Evolutionary conservation across 1,140 invertebrate genomes (phyloP), one percentile per base, ranked within the genome.

Genomic region (Lasaia peninsularis): DNA sequence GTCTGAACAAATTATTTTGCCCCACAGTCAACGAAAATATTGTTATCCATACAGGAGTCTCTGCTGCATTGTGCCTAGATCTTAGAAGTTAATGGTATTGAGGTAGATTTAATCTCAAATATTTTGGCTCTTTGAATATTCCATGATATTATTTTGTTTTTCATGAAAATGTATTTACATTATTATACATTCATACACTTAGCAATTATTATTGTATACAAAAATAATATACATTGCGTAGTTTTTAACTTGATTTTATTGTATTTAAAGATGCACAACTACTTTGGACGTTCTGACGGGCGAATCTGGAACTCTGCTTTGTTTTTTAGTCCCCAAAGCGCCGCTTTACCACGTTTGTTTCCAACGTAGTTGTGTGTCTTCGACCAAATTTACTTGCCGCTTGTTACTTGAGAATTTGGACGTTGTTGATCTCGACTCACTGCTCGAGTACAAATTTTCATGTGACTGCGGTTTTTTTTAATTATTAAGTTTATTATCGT

Each of bases 1-100:
- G 63, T 62, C 77, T 78, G 71, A 67, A 67, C 66, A 58, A 68
- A 68, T 71, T 75, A 67, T 75, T 71, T 79, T 74, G 80, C 77
- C 83, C 85, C 85, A 82, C 84, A 80, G 73, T 89, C 88, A 90
- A 90, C 88, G 87, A 89, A 90, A 84, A 80, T 70, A 70, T 80
- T 87, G 79, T 86, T 89, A 83, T 88, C 78, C 80, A 83, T 89
- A 89, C 89, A 88, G 89, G 84, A 89, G 83, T 87, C 79, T 89
- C 83, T 89, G 82, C 84, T 88, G 86, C 83, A 89, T 89, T 89
- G 88, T 90, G 89, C 89, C 89, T 90, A 90, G 89, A 89, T 89
- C 85, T 88, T 90, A 90, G 88, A 89, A 78, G 77, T 89, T 88
- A 88, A 88, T 83, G 80, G 79, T 90, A 89, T 86, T 80, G 81